Base-by-base conservation (phyloP, 2,797 vertebrate genomes). In the Galagoides demidoff region DNA sequence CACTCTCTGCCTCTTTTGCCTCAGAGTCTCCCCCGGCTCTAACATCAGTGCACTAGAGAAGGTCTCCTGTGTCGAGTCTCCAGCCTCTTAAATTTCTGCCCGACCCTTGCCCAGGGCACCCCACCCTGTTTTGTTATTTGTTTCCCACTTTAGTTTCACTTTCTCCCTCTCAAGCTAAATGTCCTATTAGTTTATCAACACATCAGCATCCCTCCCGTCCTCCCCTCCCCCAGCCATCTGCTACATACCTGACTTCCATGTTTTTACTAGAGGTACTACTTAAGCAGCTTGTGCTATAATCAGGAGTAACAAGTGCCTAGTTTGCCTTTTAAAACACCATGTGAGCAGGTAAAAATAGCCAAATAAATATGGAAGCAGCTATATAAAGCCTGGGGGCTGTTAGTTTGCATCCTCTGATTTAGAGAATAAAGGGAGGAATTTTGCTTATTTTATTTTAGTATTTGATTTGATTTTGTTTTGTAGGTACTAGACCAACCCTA, bases 401-500 rank as follows among this genome's bases (percentile, higher is more conserved):
- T 59, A 85, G 49, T 39, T 78, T 88, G 63, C 19, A 82, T 66
- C 27, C 31, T 84, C 45, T 7, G 10, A 31, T 57, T 92, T 90
- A 34, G 29, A 92, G 57, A 93, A 57, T 71, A 74, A 92, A 31
- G 13, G 31, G 7, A 94, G 5, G 23, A 57, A 83, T 34, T 85
- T 93, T 93, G 39, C 61, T 85, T 70, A 57, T 82, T 93, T 91
- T 52, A 71, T 64, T 71, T 83, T 64, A 31, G 49, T 52, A 52
- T 52, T 52, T 52, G 37, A 43, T 90, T 64, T 55, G 64, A 78
- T 77, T 82, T 78, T 77, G 49, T 52, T 86, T 13, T 88, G 11
- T n/a, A 27, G 23, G 10, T 70, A 59, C 12, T 55, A 74, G n/a
- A 23, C 29, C 86, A 88, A 22, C 25, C 19, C 19, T 85, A 31